These are phyloP conservation scores for Chrysolina haemoptera DNA, from an alignment of 2,888 invertebrate genomes.

Conservation along the genomic window DNA sequence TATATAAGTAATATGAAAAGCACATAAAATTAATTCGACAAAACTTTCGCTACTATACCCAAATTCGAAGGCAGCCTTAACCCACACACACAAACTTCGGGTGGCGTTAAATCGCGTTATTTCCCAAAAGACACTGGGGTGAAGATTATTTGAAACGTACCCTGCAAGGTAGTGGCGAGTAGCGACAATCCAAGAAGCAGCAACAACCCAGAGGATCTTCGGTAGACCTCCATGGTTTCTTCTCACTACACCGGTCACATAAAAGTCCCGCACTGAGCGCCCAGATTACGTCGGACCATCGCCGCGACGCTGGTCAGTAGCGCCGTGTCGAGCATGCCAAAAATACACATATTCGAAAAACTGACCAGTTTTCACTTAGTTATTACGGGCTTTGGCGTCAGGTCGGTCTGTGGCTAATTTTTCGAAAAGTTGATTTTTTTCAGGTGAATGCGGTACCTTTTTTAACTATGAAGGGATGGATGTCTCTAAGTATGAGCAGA, in stretches of 20 bases:
- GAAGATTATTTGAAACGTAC: conserved; percentile 66
- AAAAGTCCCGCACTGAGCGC: conserved; percentile 68
- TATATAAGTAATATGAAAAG: conserved; percentile 59
- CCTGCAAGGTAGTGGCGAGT: conserved; percentile 73
- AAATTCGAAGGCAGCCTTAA: conserved; percentile 25
- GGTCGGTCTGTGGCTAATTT: too few species aligned
- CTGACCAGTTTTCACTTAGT: conserved; percentile 29
- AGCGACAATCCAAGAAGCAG: conserved; percentile 73
- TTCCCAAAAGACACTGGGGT: conserved; percentile 29
- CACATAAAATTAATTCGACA: conserved; percentile 35
- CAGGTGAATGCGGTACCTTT: too few species aligned
- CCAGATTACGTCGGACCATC: conserved; percentile 66
- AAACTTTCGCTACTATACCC: conserved; percentile 9
- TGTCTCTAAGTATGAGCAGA: too few species aligned
- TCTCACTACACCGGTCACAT: conserved; percentile 69
- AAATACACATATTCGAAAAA: conserved; percentile 46
- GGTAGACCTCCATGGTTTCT: conserved; percentile 74
- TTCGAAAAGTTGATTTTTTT: too few species aligned
- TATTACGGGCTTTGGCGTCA: conserved; percentile 13
- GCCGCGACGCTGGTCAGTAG: conserved; percentile 64
- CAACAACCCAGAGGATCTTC: conserved; percentile 73
- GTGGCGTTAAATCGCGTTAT: conserved; percentile 23
- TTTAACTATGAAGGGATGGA: too few species aligned
- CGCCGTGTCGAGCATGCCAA: conserved; percentile 54
- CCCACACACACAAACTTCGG: conserved; percentile 40